phyloP scores from a whole-genome alignment of 2,113 vertebrate genomes.

The Plestiodon gilberti region DNA sequence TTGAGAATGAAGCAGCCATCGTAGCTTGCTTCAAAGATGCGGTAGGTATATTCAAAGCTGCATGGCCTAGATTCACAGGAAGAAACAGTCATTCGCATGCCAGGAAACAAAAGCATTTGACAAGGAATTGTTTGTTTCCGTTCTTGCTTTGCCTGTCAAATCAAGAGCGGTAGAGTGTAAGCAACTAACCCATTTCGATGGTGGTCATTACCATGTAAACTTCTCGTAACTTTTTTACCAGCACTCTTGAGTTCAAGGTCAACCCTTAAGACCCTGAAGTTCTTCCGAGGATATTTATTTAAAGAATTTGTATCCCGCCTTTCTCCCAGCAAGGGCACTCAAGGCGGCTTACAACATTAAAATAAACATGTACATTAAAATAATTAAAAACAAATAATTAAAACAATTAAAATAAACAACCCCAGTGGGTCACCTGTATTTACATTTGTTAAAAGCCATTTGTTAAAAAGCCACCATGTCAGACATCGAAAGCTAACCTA shows the following conservation, averaged over 20 bases:
- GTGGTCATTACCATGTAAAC: not conserved
- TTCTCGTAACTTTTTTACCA: not conserved
- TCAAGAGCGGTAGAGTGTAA: not conserved
- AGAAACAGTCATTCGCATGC: not conserved
- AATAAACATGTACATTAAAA: too few species aligned
- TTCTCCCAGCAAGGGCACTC: too few species aligned
- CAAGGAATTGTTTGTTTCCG: not conserved
- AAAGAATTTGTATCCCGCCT: too few species aligned
- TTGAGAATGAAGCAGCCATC: conserved; percentile 1
- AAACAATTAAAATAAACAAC: too few species aligned
- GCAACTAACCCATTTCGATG: not conserved
- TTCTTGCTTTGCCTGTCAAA: not conserved
- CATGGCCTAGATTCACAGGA: conserved; percentile 12
- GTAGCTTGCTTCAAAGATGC: conserved; percentile 38
- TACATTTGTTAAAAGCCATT: too few species aligned
- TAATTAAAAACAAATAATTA: too few species aligned
- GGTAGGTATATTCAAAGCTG: conserved; percentile 29
- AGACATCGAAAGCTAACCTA: too few species aligned
- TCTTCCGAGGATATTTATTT: too few species aligned
- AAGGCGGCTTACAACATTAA: too few species aligned
- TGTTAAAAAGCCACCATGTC: too few species aligned
- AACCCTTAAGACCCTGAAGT: not conserved
- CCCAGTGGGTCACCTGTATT: too few species aligned
- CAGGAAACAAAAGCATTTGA: conserved; percentile 30
- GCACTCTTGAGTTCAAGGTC: not conserved